A percentile compares a stretch with the other conserved stretches of the same genome.
These are phyloP conservation scores for Chalcis sispes DNA, from an alignment of 2,888 invertebrate genomes.

Conservation along the genomic window DNA sequence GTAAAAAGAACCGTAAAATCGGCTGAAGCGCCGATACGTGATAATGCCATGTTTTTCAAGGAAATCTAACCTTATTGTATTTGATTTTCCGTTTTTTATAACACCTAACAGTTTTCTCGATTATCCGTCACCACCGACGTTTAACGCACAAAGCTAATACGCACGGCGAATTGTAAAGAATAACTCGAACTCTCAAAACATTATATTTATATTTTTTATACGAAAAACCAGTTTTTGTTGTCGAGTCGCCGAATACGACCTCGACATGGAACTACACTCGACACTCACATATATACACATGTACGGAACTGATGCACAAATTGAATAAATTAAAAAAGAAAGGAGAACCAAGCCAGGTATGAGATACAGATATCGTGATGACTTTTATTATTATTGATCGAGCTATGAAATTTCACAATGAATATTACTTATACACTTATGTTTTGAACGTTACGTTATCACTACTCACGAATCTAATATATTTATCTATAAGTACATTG, in stretches of 20 bases:
- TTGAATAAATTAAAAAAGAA: neutral
- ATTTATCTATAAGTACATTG: neutral
- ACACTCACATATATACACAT: neutral
- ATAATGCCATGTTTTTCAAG: slow-evolving; percentile 42
- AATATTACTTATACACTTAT: no score
- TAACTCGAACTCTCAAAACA: neutral
- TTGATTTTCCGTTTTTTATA: neutral
- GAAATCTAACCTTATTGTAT: neutral
- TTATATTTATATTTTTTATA: no score
- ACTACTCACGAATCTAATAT: no score
- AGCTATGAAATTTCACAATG: no score
- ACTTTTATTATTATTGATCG: no score
- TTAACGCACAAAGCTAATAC: neutral
- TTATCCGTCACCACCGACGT: no score
- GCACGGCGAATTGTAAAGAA: no score
- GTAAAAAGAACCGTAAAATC: slow-evolving; percentile 26
- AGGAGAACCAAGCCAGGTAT: no score
- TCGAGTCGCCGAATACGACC: neutral
- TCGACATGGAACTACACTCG: slow-evolving; percentile 24
- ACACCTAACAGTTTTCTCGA: neutral
- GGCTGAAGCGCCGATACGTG: slow-evolving; percentile 35
- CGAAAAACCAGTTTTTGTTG: slow-evolving; percentile 41
- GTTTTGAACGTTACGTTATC: no score
- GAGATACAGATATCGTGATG: no score
- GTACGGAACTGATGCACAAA: neutral